Conservation (phyloP, 1,140 invertebrate genomes). For the Melipona quadrifasciata region DNA sequence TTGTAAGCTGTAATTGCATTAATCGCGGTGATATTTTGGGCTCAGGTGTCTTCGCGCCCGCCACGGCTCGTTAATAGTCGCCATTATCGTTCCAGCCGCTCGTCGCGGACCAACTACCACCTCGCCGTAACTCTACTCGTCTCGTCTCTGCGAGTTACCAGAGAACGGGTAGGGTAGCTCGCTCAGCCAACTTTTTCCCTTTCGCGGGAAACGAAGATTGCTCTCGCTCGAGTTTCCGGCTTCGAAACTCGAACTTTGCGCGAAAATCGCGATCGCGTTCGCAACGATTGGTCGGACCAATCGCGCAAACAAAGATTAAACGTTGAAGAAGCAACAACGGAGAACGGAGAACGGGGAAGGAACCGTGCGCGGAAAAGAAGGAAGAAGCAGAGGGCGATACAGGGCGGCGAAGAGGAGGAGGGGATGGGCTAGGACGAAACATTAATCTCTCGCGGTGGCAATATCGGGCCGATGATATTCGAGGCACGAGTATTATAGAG, state of each 20-base stretch:
- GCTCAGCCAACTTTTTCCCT: conserved; percentile 18
- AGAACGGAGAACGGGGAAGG: neutral
- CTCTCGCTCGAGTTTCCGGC: no score
- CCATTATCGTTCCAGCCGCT: conserved; percentile 75
- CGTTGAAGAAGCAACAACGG: conserved; percentile 26
- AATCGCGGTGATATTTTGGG: conserved; percentile 81
- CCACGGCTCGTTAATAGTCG: conserved; percentile 79
- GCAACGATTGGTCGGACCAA: conserved; percentile 3
- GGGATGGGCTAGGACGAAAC: conserved; percentile 65
- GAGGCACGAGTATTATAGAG: conserved; percentile 77
- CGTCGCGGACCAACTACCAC: conserved; percentile 55
- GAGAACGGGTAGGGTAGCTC: conserved; percentile 9
- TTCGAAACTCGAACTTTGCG: neutral
- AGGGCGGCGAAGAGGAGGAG: neutral
- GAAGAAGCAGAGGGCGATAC: neutral
- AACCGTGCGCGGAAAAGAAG: neutral
- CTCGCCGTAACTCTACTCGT: conserved; percentile 59
- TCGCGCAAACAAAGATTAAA: no score
- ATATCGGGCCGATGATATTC: conserved; percentile 79
- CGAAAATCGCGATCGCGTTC: neutral
- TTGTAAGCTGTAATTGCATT: conserved; percentile 82
- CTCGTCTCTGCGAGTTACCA: conserved; percentile 42
- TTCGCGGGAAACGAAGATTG: neutral
- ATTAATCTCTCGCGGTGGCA: conserved; percentile 77
- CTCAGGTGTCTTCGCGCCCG: conserved; percentile 78